Conservation (phyloP, 2,797 vertebrate species). For the Selene dorsalis region DNA sequence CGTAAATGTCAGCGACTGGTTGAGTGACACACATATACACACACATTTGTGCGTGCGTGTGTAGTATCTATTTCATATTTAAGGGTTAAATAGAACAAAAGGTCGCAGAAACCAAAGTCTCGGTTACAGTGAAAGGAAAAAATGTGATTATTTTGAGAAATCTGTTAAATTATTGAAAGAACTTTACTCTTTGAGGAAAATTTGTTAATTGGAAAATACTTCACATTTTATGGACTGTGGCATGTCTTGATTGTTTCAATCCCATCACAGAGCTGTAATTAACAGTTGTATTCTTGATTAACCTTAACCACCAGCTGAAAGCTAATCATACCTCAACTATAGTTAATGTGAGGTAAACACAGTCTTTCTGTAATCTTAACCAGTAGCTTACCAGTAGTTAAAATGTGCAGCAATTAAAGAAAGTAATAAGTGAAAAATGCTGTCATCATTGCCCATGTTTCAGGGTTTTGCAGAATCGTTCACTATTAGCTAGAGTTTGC, state of each 20-base stretch:
- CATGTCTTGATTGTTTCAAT: not conserved
- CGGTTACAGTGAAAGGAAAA: not conserved
- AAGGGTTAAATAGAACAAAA: not conserved
- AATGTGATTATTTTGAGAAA: not conserved
- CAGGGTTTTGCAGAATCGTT: not conserved
- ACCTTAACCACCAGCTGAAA: not conserved
- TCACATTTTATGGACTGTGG: not conserved
- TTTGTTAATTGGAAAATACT: not conserved
- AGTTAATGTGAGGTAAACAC: not conserved
- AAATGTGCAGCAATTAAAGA: not conserved
- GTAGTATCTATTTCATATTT: not conserved
- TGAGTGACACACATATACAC: not conserved
- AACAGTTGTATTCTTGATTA: not conserved
- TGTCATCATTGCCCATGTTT: not conserved
- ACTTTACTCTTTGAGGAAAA: not conserved
- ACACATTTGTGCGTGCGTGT: too few relatives aligned
- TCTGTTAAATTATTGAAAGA: not conserved
- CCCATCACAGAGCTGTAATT: not conserved
- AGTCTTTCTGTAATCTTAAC: not conserved
- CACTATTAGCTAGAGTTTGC: not conserved
- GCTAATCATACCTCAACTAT: not conserved
- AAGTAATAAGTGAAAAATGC: not conserved
- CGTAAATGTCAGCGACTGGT: constrained; percentile 11
- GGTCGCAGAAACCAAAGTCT: too few relatives aligned
- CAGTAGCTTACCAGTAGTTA: too few relatives aligned